These are phyloP conservation scores for Thelaira solivaga DNA, from an alignment of 2,888 invertebrate genomes.

Conservation along the genomic window DNA sequence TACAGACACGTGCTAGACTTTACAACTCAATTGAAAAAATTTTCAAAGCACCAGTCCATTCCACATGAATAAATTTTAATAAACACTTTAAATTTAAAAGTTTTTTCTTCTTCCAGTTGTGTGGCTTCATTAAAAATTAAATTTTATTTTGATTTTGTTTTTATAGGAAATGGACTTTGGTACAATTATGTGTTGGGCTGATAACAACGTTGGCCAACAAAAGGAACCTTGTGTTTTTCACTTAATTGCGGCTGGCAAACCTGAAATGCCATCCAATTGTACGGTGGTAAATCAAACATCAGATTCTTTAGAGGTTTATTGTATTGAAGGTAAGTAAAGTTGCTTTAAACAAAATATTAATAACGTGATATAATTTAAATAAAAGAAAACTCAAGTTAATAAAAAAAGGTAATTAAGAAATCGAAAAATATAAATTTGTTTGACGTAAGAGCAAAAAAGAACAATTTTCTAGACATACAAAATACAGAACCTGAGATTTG, in stretches of 20 bases:
- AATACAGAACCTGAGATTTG: too few species aligned
- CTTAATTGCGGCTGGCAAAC: slow-evolving; percentile 87
- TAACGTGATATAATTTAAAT: not conserved
- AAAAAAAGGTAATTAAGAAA: slow-evolving; percentile 1
- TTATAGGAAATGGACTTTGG: slow-evolving; percentile 85
- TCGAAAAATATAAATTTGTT: too few species aligned
- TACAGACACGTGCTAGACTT: slow-evolving; percentile 6
- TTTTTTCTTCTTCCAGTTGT: too few species aligned
- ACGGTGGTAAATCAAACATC: slow-evolving; percentile 87
- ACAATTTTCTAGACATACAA: too few species aligned
- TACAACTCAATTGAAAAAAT: too few species aligned
- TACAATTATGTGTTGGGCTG: slow-evolving; percentile 86
- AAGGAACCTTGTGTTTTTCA: slow-evolving; percentile 86
- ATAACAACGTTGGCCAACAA: slow-evolving; percentile 84
- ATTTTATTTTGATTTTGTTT: not conserved
- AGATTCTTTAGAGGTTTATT: slow-evolving; percentile 85
- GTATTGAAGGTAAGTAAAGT: slow-evolving; percentile 79
- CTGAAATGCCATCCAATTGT: slow-evolving; percentile 87
- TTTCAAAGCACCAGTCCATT: too few species aligned
- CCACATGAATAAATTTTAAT: slow-evolving; percentile 29
- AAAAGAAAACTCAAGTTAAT: slow-evolving; percentile 10
- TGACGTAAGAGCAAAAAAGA: too few species aligned
- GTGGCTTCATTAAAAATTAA: too few species aligned
- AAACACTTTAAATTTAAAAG: not conserved
- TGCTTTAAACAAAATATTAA: not conserved